These are phyloP conservation scores for Zosterops borbonicus DNA, from an alignment of 2,113 vertebrate species.

Conservation along the genomic window DNA sequence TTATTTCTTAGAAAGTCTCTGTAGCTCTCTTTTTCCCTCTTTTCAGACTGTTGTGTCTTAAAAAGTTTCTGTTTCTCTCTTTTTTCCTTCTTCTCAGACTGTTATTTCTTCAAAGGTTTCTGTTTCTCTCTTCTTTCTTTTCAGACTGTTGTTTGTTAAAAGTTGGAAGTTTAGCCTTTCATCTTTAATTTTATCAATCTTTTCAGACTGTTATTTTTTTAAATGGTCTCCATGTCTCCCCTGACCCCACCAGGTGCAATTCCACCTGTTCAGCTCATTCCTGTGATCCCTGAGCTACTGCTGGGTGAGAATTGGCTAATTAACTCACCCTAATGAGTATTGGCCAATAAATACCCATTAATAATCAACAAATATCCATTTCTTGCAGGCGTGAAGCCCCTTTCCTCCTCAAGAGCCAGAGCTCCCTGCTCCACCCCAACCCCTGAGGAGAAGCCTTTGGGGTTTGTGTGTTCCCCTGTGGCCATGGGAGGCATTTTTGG, in stretches of 20 bases:
- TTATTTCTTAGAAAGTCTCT: not conserved
- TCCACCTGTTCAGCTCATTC: not conserved
- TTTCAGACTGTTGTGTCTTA: not conserved
- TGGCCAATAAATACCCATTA: not conserved
- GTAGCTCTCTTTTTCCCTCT: not conserved
- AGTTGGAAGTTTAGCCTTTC: no score
- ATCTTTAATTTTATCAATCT: no score
- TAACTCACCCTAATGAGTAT: not conserved
- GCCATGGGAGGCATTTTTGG: conserved; percentile 46
- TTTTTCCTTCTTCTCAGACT: not conserved
- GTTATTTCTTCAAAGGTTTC: not conserved
- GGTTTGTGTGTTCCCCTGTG: not conserved
- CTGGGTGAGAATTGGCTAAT: not conserved
- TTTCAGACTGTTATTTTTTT: not conserved
- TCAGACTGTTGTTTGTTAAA: not conserved
- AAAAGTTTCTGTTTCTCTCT: not conserved
- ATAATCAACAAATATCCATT: not conserved
- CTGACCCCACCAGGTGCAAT: not conserved
- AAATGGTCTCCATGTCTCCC: not conserved
- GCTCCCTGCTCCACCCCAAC: not conserved
- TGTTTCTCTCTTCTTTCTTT: not conserved
- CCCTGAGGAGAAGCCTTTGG: accelerated
- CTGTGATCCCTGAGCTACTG: not conserved
- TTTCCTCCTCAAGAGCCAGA: not conserved
- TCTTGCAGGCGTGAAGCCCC: not conserved